Base-by-base conservation (phyloP, 2,888 invertebrate genomes). In the Scelioninae gen. 1 region DNA sequence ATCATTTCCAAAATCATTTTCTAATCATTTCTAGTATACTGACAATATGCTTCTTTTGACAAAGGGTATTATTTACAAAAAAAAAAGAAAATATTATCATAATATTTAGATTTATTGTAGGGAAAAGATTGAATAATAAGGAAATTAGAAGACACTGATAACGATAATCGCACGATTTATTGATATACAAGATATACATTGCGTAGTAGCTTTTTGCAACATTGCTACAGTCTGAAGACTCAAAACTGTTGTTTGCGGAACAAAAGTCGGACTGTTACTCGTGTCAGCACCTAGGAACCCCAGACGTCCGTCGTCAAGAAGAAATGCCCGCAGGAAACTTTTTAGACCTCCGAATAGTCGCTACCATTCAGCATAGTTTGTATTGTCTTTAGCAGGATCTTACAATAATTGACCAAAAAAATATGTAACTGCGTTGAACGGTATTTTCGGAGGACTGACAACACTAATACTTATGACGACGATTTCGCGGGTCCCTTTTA, bases 161-260 rank as follows among this genome's bases (percentile, higher is more conserved):
- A 91, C 89, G 89, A 87, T 89, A 89, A 91, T 89, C 86, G 87
- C 86, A 88, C 86, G 83, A 87, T 88, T 90, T 88, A 90, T 89
- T 89, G 91, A 91, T 91, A 90, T 90, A 91, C 91, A 91, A 91
- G 90, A 90, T 90, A 90, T 90, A 90, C 90, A 91, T 88, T 88
- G 88, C 85, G 81, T 66, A 81, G 82, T 85, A 85, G 85, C 85
- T 83, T 79, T 80, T 75, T 68, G 77, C 69, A 81, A 84, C 83
- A 84, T 58, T 77, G 83, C 80, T 84, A 84, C 80, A 81, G 62
- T 80, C 77, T 68, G 83, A 76, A 80, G 80, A 83, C 71, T 69
- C 71, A 76, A 60, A 79, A 79, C 47, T 65, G 69, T 66, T 71
- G 60, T 76, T 76, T 65, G 74, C 69, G 71, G 68, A 80, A 83